phyloP scores from a whole-genome alignment of 2,797 vertebrate species.

The Urocyon cinereoargenteus region DNA sequence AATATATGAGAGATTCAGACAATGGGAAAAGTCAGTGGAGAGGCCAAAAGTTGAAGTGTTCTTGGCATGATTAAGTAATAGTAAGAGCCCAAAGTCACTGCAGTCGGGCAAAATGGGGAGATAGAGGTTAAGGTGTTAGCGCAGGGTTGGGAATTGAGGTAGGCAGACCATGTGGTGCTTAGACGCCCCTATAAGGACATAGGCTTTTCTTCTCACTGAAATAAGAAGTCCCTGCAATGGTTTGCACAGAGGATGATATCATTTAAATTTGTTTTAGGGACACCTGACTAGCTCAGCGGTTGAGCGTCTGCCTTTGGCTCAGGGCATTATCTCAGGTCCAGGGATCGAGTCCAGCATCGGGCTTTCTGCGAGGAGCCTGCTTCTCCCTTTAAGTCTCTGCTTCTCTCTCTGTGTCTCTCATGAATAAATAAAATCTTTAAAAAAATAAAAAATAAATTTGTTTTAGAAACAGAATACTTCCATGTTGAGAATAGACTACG shows the following conservation, averaged over 20 bases:
- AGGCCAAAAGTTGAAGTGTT: not conserved
- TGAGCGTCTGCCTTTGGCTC: too few relatives aligned
- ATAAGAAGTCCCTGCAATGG: not conserved
- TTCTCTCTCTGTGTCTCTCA: too few relatives aligned
- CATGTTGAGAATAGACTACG: not conserved
- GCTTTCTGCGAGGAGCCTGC: too few relatives aligned
- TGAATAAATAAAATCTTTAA: too few relatives aligned
- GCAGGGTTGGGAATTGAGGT: not conserved
- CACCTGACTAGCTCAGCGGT: too few relatives aligned
- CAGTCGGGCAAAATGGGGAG: not conserved
- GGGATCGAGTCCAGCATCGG: too few relatives aligned
- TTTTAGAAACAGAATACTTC: not conserved
- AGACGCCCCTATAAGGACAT: not conserved
- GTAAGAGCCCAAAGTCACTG: not conserved
- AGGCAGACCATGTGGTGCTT: not conserved
- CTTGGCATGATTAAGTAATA: not conserved
- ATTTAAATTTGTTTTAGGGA: not conserved
- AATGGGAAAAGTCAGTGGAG: not conserved
- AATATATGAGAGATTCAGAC: not conserved
- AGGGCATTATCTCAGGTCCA: too few relatives aligned
- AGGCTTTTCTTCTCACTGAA: not conserved
- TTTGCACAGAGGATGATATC: not conserved
- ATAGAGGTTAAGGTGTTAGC: not conserved
- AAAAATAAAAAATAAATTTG: too few relatives aligned
- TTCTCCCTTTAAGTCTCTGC: too few relatives aligned